Evolutionary conservation across 2,888 invertebrate genomes (phyloP), one percentile per base, ranked within the genome.

Genomic region (Rhagonycha lutea): DNA sequence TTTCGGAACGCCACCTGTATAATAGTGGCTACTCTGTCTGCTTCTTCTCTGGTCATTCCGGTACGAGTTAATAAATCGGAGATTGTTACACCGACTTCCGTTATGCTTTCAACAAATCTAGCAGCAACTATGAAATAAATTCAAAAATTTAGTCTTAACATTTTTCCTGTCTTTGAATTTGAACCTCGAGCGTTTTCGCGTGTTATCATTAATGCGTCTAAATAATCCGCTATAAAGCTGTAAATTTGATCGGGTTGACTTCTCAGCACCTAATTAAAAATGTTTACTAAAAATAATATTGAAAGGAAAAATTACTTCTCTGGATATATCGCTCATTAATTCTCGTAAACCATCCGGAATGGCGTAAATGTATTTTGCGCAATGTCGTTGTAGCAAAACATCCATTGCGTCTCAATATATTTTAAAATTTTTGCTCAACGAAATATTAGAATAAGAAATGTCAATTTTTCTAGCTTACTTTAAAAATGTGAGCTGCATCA

Each of bases 331-430:
- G 67, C 90, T 89, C 88, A 94, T 92, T 65, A 95, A 86, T 83
- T 94, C 94, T 7, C 90, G 88, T 4, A 94, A 86, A 0, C 94
- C 94, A 72, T 92, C 90, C 0, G 94, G 94, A 24, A 93, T 85
- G 7, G 88, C 87, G 80, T 88, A 90, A 65, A 89, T 85, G 77
- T 87, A 87, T 82, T 88, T 88, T 3, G 90, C 89, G 61, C 87
- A 88, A 80, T 90, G 87, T 78, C 86, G 84, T 79, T 87, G 86
- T 18, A 87, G 81, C 77, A 84, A 80, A 26, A 83, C 83, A 78
- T 88, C 83, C 87, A 87, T 87, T 75, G 47, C 47, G 2, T 47
- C 8, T 26, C 26, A 24, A 11, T 65, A 8, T 65, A 26, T 65
- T 65, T 26, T 26, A n/a, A 65, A 65, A 65, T 65, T 65, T 14